phyloP scores from a whole-genome alignment of 1,140 invertebrate species.

The Eriosoma lanigerum region DNA sequence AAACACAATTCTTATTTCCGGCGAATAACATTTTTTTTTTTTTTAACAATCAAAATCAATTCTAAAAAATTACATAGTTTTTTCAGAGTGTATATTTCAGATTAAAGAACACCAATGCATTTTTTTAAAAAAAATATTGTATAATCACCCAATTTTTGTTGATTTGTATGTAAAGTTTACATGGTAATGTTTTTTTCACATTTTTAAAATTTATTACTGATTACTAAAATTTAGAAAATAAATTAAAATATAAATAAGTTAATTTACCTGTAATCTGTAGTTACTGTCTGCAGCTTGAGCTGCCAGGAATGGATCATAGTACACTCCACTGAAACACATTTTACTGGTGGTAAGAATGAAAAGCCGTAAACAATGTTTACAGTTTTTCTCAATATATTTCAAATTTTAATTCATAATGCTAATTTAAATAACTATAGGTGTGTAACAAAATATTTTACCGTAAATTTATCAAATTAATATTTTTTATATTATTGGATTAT shows the following conservation, averaged over 20 bases:
- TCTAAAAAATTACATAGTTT: too few relatives aligned
- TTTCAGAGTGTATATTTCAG: too few relatives aligned
- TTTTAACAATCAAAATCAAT: too few relatives aligned
- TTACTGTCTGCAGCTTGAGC: slow-evolving; percentile 73
- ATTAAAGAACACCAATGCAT: too few relatives aligned
- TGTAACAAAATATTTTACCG: too few relatives aligned
- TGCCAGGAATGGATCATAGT: slow-evolving; percentile 93
- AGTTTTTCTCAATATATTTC: slow-evolving; percentile 32
- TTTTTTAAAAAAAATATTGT: slow-evolving; percentile 16
- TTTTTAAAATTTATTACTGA: neutral
- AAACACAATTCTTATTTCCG: neutral
- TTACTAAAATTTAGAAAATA: neutral
- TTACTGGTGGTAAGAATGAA: slow-evolving; percentile 51
- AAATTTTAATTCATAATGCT: neutral
- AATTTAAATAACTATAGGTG: neutral
- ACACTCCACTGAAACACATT: slow-evolving; percentile 70
- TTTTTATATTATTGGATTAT: too few relatives aligned
- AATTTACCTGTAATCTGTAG: slow-evolving; percentile 77
- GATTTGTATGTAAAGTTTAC: slow-evolving; percentile 1
- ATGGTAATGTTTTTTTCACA: neutral
- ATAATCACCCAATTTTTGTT: slow-evolving; percentile 6
- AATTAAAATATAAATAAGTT: neutral
- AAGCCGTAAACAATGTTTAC: slow-evolving; percentile 38
- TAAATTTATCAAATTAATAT: too few relatives aligned
- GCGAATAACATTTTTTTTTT: neutral